A percentile compares a stretch with the other conserved stretches of the same genome.
phyloP scores from a whole-genome alignment of 1,140 invertebrate genomes.

The Drosophila sproati region DNA sequence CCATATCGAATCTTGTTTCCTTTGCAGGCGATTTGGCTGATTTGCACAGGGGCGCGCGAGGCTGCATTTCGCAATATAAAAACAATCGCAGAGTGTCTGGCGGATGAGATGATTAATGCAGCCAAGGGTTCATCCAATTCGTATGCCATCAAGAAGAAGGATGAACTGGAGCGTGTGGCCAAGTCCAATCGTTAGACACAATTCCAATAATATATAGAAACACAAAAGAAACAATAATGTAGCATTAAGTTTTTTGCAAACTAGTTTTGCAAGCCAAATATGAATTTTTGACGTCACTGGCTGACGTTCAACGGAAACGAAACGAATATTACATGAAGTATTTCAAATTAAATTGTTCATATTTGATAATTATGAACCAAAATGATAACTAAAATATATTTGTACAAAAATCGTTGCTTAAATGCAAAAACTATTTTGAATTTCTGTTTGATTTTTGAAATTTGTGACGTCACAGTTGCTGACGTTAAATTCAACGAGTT shows the following conservation, averaged over 20 bases:
- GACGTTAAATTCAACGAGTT: too few species aligned
- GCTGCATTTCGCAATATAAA: conserved; percentile 99
- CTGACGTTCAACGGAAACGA: not conserved
- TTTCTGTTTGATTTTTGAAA: too few species aligned
- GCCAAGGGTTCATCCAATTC: conserved; percentile 99
- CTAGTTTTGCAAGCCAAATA: conserved; percentile 3
- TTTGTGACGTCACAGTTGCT: not conserved
- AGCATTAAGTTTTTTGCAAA: not conserved
- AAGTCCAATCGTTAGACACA: conserved; percentile 99
- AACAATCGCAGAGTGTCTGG: conserved; percentile 99
- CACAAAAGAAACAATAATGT: conserved; percentile 6
- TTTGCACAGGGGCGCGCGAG: conserved; percentile 99
- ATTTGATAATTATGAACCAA: not conserved
- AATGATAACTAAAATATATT: not conserved
- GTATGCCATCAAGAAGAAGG: conserved; percentile 99
- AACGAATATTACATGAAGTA: not conserved
- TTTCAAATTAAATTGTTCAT: not conserved
- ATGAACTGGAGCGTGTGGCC: conserved; percentile 99
- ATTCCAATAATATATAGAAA: not conserved
- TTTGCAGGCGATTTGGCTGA: conserved; percentile 94
- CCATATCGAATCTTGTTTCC: not conserved
- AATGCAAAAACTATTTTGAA: too few species aligned
- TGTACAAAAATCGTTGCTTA: too few species aligned
- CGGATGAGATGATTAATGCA: conserved; percentile 99
- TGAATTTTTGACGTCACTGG: not conserved